Evolutionary conservation across 2,888 invertebrate species (phyloP).

Genomic region (Spilarctia lutea): DNA sequence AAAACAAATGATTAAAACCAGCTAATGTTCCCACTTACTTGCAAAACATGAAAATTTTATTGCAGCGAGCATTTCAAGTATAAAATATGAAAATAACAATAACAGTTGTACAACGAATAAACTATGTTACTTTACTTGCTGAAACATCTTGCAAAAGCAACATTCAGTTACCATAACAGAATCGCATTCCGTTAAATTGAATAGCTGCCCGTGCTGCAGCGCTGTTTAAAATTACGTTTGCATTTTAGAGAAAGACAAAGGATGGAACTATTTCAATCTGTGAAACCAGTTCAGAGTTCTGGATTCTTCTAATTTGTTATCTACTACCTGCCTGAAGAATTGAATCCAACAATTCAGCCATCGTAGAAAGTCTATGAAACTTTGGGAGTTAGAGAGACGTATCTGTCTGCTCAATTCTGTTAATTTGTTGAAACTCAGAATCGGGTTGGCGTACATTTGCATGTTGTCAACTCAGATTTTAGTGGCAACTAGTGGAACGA

Average conservation of each 20-base stretch:
- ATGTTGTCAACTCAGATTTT: slow-evolving; percentile 43
- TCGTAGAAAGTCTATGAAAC: slow-evolving; percentile 29
- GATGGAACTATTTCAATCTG: slow-evolving; percentile 49
- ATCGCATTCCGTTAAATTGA: slow-evolving; percentile 11
- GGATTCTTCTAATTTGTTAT: slow-evolving; percentile 49
- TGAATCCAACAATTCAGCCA: slow-evolving; percentile 48
- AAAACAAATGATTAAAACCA: neutral
- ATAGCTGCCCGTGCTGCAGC: slow-evolving; percentile 19
- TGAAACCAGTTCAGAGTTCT: slow-evolving; percentile 24
- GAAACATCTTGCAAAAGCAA: slow-evolving; percentile 22
- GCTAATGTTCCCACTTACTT: neutral
- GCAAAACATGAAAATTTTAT: neutral
- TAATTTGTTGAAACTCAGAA: slow-evolving; percentile 37
- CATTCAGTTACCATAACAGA: slow-evolving; percentile 19
- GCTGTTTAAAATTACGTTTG: slow-evolving; percentile 31
- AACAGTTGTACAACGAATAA: slow-evolving; percentile 8
- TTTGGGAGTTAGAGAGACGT: slow-evolving; percentile 28
- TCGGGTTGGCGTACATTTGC: slow-evolving; percentile 37
- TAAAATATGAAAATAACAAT: neutral
- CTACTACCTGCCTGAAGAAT: slow-evolving; percentile 24
- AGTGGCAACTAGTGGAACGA: slow-evolving; percentile 25
- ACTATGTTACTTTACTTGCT: slow-evolving; percentile 3
- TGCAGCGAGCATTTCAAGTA: neutral
- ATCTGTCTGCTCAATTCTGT: slow-evolving; percentile 44
- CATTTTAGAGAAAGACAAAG: slow-evolving; percentile 38